Percentiles rank a stretch among this genome's conserved stretches.
Conservation (phyloP, 1,140 invertebrate species). For the Dinoponera quadriceps region DNA sequence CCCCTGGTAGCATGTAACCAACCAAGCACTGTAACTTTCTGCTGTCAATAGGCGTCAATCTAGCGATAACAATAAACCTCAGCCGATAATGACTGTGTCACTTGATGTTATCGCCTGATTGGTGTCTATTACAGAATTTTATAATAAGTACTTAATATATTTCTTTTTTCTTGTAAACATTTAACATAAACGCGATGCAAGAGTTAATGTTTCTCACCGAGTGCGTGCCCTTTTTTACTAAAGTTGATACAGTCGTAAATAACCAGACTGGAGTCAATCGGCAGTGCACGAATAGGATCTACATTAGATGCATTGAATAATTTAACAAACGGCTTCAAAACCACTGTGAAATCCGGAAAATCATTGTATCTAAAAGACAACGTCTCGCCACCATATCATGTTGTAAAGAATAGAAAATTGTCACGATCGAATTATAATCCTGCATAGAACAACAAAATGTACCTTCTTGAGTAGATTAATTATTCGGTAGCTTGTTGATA, state of each 20-base stretch:
- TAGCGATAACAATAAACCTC: not conserved
- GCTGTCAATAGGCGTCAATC: not conserved
- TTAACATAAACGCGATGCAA: not conserved
- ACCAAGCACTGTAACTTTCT: not conserved
- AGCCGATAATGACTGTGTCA: not conserved
- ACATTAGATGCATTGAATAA: constrained; percentile 86
- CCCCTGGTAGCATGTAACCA: not conserved
- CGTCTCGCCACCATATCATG: not conserved
- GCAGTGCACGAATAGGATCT: constrained; percentile 74
- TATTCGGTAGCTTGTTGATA: no score
- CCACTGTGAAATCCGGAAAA: constrained; percentile 89
- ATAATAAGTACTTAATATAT: not conserved
- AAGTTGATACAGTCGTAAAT: constrained; percentile 89
- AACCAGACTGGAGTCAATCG: constrained; percentile 85
- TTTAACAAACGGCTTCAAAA: constrained; percentile 89
- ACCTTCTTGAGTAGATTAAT: no score
- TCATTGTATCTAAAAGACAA: constrained; percentile 76
- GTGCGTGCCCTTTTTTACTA: constrained; percentile 87
- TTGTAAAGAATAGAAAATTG: not conserved
- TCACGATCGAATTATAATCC: not conserved
- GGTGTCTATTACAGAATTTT: not conserved
- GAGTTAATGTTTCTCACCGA: constrained; percentile 83
- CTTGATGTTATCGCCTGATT: not conserved
- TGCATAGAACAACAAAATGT: no score
- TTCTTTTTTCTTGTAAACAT: constrained; percentile 19